A percentile compares a stretch with the other conserved stretches of the same genome.
Evolutionary conservation across 1,140 invertebrate species (phyloP).

Genomic region (Anthonomus grandis): DNA sequence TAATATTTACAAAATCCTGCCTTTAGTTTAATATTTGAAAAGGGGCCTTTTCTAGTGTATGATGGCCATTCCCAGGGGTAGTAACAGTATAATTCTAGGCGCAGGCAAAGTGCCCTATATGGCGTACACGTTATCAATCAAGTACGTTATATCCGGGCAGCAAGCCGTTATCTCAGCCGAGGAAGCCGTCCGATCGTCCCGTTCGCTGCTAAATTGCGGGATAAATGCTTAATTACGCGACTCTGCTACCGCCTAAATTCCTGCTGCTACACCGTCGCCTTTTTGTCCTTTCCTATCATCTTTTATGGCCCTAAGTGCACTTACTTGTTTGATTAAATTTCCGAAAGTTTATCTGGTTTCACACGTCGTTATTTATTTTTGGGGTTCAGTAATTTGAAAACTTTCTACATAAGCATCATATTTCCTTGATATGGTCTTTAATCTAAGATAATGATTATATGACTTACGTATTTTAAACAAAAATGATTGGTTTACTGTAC

Average conservation of each 20-base stretch:
- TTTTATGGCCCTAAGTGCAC: constrained; percentile 26
- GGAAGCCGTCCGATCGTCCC: constrained; percentile 25
- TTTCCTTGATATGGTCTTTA: too few species aligned
- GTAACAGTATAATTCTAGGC: too few species aligned
- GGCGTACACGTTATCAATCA: constrained; percentile 24
- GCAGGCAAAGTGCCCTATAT: constrained; percentile 1
- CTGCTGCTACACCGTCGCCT: constrained; percentile 8
- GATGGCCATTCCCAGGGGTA: too few species aligned
- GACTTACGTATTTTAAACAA: too few species aligned
- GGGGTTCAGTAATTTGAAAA: too few species aligned
- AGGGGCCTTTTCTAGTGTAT: too few species aligned
- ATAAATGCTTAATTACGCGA: constrained; percentile 37
- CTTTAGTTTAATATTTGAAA: too few species aligned
- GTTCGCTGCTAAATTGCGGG: constrained; percentile 33
- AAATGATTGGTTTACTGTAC: too few species aligned
- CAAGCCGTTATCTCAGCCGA: constrained; percentile 32
- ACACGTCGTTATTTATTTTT: constrained; percentile 18
- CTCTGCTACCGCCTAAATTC: constrained; percentile 25
- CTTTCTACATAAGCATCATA: too few species aligned
- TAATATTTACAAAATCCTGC: too few species aligned
- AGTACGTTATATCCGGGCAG: constrained; percentile 16
- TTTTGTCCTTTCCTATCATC: constrained; percentile 22
- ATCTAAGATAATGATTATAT: too few species aligned
- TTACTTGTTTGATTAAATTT: constrained; percentile 27
- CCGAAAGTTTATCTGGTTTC: constrained; percentile 16